These are phyloP conservation scores for Ochotona curzoniae DNA, from an alignment of 2,113 vertebrate genomes.

Conservation along the genomic window DNA sequence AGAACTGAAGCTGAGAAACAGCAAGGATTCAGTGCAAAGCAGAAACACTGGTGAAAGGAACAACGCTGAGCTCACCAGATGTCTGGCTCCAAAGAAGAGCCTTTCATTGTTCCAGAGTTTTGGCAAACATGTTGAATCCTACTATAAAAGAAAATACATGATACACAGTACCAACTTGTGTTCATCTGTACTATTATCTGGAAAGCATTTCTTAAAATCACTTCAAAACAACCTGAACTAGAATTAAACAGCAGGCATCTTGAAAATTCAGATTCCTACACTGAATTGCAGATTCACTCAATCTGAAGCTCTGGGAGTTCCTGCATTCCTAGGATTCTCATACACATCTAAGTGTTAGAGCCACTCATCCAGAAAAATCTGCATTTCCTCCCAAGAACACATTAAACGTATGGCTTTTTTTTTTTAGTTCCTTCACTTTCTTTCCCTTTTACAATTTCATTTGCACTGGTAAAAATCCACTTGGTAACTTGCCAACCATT, in stretches of 20 bases:
- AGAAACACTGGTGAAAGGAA: neutral
- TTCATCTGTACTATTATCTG: neutral
- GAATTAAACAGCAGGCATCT: neutral
- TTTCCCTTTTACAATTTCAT: neutral
- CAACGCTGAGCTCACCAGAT: neutral
- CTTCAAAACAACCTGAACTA: neutral
- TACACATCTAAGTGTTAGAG: neutral
- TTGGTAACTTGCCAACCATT: neutral
- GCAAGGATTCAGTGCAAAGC: neutral
- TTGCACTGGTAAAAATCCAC: neutral
- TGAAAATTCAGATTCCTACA: constrained; percentile 30
- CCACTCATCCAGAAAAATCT: neutral
- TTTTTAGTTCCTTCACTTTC: neutral
- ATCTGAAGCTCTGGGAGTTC: neutral
- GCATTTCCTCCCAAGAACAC: neutral
- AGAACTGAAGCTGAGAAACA: neutral
- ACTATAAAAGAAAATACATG: no score
- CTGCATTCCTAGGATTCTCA: neutral
- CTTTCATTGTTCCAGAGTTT: neutral
- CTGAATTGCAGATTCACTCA: neutral
- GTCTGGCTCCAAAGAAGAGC: neutral
- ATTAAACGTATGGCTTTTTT: neutral
- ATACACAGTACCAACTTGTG: neutral
- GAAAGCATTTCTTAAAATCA: constrained; percentile 12
- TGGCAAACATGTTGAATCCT: neutral